Conservation (phyloP, 1,140 invertebrate species). For the Neelides sp. region DNA sequence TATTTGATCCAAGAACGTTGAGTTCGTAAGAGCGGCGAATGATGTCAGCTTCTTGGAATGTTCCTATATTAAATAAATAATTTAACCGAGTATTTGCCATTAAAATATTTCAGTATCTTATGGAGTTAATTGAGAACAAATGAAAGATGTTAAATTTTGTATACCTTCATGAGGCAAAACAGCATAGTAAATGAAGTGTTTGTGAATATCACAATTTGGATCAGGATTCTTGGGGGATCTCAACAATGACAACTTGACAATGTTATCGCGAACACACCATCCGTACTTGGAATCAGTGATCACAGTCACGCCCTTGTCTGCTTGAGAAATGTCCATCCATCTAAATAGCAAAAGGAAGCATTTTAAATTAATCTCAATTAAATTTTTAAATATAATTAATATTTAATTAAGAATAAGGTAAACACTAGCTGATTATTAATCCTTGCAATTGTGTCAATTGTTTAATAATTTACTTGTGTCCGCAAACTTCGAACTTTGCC, state of each 20-base stretch:
- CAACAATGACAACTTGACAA: constrained; percentile 39
- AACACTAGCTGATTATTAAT: neutral
- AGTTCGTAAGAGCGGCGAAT: constrained; percentile 10
- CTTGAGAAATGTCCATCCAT: constrained; percentile 42
- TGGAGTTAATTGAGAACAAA: neutral
- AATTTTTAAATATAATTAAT: too few species aligned
- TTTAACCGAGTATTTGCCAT: neutral
- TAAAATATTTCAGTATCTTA: too few species aligned
- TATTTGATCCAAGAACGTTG: constrained; percentile 1
- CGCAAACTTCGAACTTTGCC: constrained; percentile 45
- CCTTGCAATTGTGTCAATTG: neutral
- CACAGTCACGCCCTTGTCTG: constrained; percentile 39
- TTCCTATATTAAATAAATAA: constrained; percentile 3
- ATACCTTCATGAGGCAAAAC: constrained; percentile 41
- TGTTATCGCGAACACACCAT: constrained; percentile 37
- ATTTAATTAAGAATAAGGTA: neutral
- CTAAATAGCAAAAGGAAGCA: constrained; percentile 33
- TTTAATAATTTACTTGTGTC: constrained; percentile 34
- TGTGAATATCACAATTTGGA: constrained; percentile 40
- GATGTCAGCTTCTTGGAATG: constrained; percentile 14
- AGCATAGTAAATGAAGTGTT: constrained; percentile 40
- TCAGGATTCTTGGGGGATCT: constrained; percentile 42
- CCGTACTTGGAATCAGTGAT: constrained; percentile 44
- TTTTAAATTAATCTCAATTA: neutral
- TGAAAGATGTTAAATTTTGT: constrained; percentile 2